phyloP scores from a whole-genome alignment of 2,113 vertebrate species.

The Camelus bactrianus region DNA sequence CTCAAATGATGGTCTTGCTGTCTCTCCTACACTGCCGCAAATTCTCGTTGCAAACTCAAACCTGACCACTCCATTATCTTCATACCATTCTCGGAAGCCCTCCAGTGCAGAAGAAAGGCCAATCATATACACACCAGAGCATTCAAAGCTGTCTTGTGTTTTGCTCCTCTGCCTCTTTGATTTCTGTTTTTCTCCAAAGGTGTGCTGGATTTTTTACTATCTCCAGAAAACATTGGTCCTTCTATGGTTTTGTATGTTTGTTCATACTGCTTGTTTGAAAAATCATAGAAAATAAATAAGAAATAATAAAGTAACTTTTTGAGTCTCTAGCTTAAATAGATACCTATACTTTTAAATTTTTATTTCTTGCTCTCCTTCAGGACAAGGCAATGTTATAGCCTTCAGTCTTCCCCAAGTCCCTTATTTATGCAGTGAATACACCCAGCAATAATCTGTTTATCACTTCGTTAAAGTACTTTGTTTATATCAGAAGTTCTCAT shows the following conservation, averaged over 20 bases:
- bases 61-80: rapidly evolving
- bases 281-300: neutral
- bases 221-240: neutral
- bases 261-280: neutral
- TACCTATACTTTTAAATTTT: neutral
- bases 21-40: neutral
- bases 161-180: neutral
- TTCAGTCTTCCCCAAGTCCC: neutral
- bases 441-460: neutral
- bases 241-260: neutral
- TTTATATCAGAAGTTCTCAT: neutral
- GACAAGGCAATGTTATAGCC: neutral
- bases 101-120: neutral
- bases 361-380: neutral
- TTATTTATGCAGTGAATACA: neutral
- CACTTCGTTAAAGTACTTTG: neutral
- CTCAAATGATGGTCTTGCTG: neutral
- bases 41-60: neutral
- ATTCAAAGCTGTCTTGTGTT: neutral
- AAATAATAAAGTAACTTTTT: neutral
- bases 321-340: neutral
- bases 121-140: rapidly evolving
- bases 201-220: neutral
- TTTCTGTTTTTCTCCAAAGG: neutral
- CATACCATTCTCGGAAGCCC: rapidly evolving